phyloP scores from a whole-genome alignment of 2,113 vertebrate species.

The Phylloscopus whistleri region DNA sequence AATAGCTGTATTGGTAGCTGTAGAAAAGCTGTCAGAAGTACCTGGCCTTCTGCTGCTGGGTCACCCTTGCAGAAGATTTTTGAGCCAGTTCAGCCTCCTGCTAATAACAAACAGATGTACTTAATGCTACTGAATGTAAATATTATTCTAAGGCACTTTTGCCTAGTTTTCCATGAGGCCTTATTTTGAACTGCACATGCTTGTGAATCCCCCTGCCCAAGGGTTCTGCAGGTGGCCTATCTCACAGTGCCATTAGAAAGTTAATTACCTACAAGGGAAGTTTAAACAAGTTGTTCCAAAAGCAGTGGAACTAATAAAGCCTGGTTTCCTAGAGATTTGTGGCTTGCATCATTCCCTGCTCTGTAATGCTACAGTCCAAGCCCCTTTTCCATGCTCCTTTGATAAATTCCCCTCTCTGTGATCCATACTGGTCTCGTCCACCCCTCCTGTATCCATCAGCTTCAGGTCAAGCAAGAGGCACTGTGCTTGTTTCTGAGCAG shows the following conservation, averaged over 20 bases:
- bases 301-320: slow-evolving; percentile 61
- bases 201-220: slow-evolving; percentile 58
- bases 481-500: background rate
- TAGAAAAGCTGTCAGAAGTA: slow-evolving; percentile 52
- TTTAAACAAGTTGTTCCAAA: slow-evolving; percentile 68
- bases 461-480: slow-evolving; percentile 31
- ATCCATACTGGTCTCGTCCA: background rate
- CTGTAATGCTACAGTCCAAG: background rate
- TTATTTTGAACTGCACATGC: slow-evolving; percentile 46
- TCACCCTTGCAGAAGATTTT: slow-evolving; percentile 56
- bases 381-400: slow-evolving; percentile 5
- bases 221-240: slow-evolving; percentile 64
- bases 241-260: slow-evolving; percentile 64
- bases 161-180: slow-evolving; percentile 60
- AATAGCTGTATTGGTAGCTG: slow-evolving; percentile 39
- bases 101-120: slow-evolving; percentile 70
- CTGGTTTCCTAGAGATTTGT: slow-evolving; percentile 51
- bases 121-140: slow-evolving; percentile 72
- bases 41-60: slow-evolving; percentile 61
- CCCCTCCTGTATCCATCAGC: background rate
- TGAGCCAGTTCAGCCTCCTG: slow-evolving; percentile 49
- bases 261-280: slow-evolving; percentile 64
- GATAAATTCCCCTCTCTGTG: slow-evolving; percentile 1
- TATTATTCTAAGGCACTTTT: slow-evolving; percentile 69
- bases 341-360: slow-evolving; percentile 18